These are phyloP conservation scores for Epistrophe grossulariae DNA, from an alignment of 2,888 invertebrate species.

Conservation along the genomic window DNA sequence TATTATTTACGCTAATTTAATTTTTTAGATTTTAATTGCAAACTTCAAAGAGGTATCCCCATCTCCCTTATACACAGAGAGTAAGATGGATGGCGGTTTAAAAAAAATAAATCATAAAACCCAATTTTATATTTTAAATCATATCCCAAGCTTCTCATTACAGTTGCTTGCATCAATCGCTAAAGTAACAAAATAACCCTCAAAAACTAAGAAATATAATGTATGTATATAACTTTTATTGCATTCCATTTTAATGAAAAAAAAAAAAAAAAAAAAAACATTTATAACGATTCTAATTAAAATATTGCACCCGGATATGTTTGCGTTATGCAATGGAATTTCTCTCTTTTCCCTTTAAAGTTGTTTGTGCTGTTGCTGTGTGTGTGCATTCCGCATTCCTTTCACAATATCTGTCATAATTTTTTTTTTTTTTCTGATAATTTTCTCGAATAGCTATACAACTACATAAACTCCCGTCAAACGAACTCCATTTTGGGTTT, in stretches of 20 bases:
- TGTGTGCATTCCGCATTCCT: neutral
- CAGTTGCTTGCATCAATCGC: neutral
- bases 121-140: neutral
- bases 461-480: constrained; percentile 3
- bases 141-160: neutral
- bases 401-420: constrained; percentile 10
- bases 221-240: neutral
- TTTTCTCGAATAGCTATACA: neutral
- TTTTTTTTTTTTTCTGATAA: neutral
- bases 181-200: neutral
- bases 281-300: constrained; percentile 26
- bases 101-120: neutral
- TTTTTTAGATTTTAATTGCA: too few relatives aligned
- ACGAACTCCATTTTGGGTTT: constrained; percentile 26
- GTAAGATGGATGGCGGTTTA: neutral
- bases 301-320: constrained; percentile 13
- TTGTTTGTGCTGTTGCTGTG: neutral
- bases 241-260: neutral
- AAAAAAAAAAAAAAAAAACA: neutral
- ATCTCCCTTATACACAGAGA: too few relatives aligned
- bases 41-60: too few relatives aligned
- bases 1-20: too few relatives aligned
- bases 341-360: neutral
- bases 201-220: neutral
- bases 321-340: neutral